These are phyloP conservation scores for Pseudolaguvia tuberculata DNA, from an alignment of 2,113 vertebrate species.

Conservation along the genomic window DNA sequence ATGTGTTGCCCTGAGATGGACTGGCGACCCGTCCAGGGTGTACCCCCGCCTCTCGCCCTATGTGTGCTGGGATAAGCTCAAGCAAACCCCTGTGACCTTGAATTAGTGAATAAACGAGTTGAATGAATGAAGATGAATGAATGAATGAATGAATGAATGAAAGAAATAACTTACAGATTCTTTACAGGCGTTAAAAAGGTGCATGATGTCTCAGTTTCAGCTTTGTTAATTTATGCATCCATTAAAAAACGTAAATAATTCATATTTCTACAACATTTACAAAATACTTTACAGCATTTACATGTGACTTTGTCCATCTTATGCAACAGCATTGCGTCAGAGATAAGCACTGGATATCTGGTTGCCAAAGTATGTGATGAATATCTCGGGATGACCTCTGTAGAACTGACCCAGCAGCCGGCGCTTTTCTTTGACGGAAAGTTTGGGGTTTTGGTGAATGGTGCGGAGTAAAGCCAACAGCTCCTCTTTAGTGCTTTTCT, in stretches of 20 bases:
- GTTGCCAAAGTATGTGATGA: constrained; percentile 89
- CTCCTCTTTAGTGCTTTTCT: constrained; percentile 84
- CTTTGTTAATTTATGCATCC: constrained; percentile 7
- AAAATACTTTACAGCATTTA: neutral
- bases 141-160: too few species aligned
- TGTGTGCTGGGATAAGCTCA: too few species aligned
- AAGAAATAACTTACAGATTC: neutral
- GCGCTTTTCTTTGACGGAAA: constrained; percentile 84
- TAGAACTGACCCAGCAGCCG: constrained; percentile 85
- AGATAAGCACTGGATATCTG: constrained; percentile 70
- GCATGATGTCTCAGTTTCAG: constrained; percentile 10
- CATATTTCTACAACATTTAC: constrained; percentile 47
- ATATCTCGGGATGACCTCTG: constrained; percentile 86
- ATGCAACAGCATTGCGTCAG: constrained; percentile 48
- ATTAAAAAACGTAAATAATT: constrained; percentile 32
- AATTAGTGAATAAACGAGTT: too few species aligned
- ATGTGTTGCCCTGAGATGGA: too few species aligned
- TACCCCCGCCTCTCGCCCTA: too few species aligned
- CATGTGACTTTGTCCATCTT: constrained; percentile 5
- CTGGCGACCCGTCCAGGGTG: too few species aligned
- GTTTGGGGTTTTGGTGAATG: constrained; percentile 81
- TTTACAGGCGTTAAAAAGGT: constrained; percentile 19
- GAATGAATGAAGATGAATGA: too few species aligned
- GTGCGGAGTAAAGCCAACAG: constrained; percentile 77
- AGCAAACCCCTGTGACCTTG: too few species aligned